Evolutionary conservation across 2,797 vertebrate genomes (phyloP).

Genomic region (Argyrosomus regius): DNA sequence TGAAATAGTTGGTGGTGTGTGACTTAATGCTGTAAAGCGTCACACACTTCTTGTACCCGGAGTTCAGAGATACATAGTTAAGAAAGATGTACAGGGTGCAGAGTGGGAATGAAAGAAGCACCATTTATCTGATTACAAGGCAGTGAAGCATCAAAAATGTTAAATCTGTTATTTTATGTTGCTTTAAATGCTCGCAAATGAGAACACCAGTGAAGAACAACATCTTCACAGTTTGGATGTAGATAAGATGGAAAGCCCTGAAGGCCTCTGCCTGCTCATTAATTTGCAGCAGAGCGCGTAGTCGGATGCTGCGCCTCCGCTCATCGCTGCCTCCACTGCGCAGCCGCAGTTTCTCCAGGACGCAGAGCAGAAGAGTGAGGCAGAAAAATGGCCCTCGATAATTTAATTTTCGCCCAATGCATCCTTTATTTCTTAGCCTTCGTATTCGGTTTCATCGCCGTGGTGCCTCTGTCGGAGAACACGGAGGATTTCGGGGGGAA

Average conservation of each 20-base stretch:
- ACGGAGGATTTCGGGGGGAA: slow-evolving; percentile 93
- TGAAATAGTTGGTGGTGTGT: too few relatives aligned
- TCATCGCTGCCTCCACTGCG: slow-evolving; percentile 76
- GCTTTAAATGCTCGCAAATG: not conserved
- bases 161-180: too few relatives aligned
- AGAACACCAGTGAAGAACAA: not conserved
- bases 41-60: too few relatives aligned
- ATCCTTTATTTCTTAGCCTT: slow-evolving; percentile 93
- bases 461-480: slow-evolving; percentile 96
- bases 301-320: slow-evolving; percentile 72
- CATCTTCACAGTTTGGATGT: slow-evolving; percentile 26
- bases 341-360: slow-evolving; percentile 78
- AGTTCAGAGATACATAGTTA: too few relatives aligned
- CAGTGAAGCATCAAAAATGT: too few relatives aligned
- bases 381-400: slow-evolving; percentile 91
- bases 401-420: slow-evolving; percentile 94
- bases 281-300: slow-evolving; percentile 51
- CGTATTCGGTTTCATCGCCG: slow-evolving; percentile 93
- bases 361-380: slow-evolving; percentile 61
- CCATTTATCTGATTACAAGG: too few relatives aligned
- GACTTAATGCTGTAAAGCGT: too few relatives aligned
- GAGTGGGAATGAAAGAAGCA: too few relatives aligned
- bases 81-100: too few relatives aligned
- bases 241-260: slow-evolving; percentile 52
- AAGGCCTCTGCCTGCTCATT: slow-evolving; percentile 63